phyloP scores from a whole-genome alignment of 1,140 invertebrate genomes.

The Watersipora subatra region DNA sequence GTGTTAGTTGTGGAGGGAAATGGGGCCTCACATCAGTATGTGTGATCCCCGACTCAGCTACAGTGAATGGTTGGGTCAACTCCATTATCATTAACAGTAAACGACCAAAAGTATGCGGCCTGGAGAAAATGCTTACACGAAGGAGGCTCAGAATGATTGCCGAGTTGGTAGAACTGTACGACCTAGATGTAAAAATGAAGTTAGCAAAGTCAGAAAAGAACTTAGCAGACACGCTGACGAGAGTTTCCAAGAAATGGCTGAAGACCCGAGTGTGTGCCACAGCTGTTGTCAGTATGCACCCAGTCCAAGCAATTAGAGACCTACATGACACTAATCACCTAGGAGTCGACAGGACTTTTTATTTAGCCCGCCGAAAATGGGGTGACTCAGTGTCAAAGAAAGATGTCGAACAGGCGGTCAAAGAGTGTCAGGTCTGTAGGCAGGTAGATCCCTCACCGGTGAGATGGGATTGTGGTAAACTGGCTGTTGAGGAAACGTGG shows the following conservation, averaged over 20 bases:
- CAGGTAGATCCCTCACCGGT: not conserved
- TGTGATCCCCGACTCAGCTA: constrained; percentile 3
- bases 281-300: not conserved
- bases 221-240: not conserved
- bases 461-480: not conserved
- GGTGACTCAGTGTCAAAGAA: not conserved
- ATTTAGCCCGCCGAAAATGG: not conserved
- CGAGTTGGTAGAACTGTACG: not conserved
- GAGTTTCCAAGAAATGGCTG: not conserved
- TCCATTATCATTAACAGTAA: not conserved
- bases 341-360: not conserved
- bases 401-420: not conserved
- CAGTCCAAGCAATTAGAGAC: not conserved
- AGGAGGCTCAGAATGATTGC: not conserved
- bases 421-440: not conserved
- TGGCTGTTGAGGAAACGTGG: not conserved
- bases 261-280: not conserved
- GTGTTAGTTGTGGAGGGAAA: not conserved
- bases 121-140: not conserved
- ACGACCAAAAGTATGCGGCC: not conserved
- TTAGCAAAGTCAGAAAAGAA: not conserved
- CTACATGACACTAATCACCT: not conserved
- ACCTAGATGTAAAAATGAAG: not conserved
- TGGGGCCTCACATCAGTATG: constrained; percentile 1
- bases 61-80: constrained; percentile 2